Evolutionary conservation across 2,113 vertebrate genomes (phyloP), one percentile per base, ranked within the genome.

Genomic region (Dicaeum eximium): DNA sequence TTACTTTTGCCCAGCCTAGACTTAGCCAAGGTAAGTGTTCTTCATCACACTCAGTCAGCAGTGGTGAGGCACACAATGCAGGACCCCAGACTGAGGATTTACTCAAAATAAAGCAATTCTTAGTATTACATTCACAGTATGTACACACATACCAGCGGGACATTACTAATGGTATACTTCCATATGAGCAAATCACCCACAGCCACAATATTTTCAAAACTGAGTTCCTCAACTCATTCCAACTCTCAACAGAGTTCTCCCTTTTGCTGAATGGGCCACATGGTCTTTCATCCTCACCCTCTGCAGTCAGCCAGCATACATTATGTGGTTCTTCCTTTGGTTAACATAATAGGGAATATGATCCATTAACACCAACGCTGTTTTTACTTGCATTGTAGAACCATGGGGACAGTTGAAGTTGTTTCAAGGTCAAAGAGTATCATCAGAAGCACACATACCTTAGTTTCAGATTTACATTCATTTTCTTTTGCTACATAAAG

Each of bases 271-370:
- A 38, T 45, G 4, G 9, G 23, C 21, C 24, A 73, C 19, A 7
- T 10, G 20, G 17, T 20, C 48, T 54, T 82, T 37, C 51, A 67
- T 44, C 8, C 54, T 72, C 2, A 0, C 7, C 9, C 28, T 44
- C 65, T 20, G 9, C 16, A 50, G 40, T 53, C 45, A 44, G 37
- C 5, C 27, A 58, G 14, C 3, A 16, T 6, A 42, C 10, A 21
- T 35, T 14, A 42, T 3, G 4, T 12, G 6, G 2, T 25, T 61
- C 60, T 77, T 61, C 30, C 28, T 20, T 21, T 38, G 27, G 35
- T 42, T 35, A 70, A 37, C 1, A 0, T 16, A 66, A 71, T 0
- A 67, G 2, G 20, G 15, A 79, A 6, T 15, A 47, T 3, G 3
- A 60, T 8, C 19, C 15, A 21, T 44, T 45, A 65, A 56, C 22